Conservation (phyloP, 2,797 vertebrate species). For the Phalanger gymnotis region DNA sequence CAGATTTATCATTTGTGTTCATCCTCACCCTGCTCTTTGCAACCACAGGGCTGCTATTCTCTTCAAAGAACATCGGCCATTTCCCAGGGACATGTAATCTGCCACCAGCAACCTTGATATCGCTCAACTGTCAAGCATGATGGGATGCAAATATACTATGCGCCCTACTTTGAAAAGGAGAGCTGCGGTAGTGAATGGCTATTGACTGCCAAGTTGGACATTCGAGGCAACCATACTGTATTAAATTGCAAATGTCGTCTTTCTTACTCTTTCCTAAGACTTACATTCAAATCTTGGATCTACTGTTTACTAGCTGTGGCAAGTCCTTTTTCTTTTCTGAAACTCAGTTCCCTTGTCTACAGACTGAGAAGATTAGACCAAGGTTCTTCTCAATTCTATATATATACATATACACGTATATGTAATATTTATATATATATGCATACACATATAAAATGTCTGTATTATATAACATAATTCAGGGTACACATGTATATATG, state of each 20-base stretch:
- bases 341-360: neutral
- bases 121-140: neutral
- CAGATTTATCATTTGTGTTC: conserved; percentile 5
- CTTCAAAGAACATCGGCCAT: neutral
- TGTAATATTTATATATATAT: neutral
- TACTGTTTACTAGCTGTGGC: neutral
- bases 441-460: no score
- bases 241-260: neutral
- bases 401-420: neutral
- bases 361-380: neutral
- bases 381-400: neutral
- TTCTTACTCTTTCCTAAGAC: neutral
- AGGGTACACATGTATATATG: no score
- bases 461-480: neutral
- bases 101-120: neutral
- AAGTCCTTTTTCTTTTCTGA: neutral
- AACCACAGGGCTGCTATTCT: neutral
- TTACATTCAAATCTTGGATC: neutral
- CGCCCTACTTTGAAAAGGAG: neutral
- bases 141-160: no score
- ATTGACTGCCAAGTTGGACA: neutral
- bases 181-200: neutral
- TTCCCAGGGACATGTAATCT: neutral
- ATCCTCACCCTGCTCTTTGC: neutral
- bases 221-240: neutral